Evolutionary conservation across 2,113 vertebrate genomes (phyloP).

Genomic region (Marmota monax): DNA sequence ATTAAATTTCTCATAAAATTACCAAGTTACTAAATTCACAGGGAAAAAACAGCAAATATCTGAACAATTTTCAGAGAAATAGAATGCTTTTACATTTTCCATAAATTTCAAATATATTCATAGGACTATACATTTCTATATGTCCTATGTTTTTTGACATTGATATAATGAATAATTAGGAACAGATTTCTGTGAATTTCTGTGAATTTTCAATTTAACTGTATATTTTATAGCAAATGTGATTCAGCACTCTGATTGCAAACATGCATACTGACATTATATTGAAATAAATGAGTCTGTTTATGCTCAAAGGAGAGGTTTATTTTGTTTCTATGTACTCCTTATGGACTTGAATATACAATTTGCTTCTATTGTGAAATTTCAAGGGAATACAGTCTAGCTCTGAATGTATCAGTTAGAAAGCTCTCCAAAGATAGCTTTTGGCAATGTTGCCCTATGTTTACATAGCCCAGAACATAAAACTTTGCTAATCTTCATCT

Average conservation of each 20-base stretch:
- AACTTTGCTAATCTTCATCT: conserved; percentile 51
- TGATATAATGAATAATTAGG: conserved; percentile 33
- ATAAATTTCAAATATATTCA: conserved; percentile 22
- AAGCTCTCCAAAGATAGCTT: conserved; percentile 12
- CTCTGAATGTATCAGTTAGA: conserved; percentile 27
- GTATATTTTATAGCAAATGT: conserved; percentile 39
- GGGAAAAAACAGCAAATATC: not conserved
- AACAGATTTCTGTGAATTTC: conserved; percentile 32
- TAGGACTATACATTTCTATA: not conserved
- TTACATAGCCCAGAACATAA: conserved; percentile 46
- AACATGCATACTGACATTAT: conserved; percentile 26
- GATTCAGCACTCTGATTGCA: conserved; percentile 24
- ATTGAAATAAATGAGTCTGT: conserved; percentile 48
- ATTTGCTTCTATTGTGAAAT: conserved; percentile 59
- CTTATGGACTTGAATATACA: conserved; percentile 39
- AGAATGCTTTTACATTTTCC: not conserved
- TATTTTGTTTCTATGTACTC: conserved; percentile 54
- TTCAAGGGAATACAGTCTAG: conserved; percentile 53
- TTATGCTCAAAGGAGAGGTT: conserved; percentile 24
- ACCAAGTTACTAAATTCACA: not conserved
- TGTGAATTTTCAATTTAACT: conserved; percentile 40
- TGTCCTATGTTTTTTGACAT: not conserved
- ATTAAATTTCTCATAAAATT: not conserved
- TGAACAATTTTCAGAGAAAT: not conserved
- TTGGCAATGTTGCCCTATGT: not conserved